phyloP scores from a whole-genome alignment of 2,888 invertebrate species.

The Hoplodrina ambigua region DNA sequence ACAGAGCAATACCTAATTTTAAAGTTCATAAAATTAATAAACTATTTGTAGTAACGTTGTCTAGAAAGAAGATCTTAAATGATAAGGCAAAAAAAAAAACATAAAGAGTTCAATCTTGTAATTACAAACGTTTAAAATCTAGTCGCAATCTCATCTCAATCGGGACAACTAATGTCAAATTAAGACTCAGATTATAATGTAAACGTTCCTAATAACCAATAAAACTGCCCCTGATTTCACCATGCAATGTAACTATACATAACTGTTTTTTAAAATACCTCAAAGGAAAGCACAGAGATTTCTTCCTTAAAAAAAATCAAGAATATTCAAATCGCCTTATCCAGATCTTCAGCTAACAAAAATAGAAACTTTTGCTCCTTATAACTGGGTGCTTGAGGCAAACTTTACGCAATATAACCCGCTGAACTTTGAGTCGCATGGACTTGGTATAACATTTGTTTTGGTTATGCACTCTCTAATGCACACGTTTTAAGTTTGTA shows the following conservation, averaged over 20 bases:
- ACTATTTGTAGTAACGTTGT: no score
- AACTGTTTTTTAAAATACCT: background rate
- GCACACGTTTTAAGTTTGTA: slow-evolving; percentile 65
- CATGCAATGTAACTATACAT: background rate
- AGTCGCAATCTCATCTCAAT: no score
- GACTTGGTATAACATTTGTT: slow-evolving; percentile 63
- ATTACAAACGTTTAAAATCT: no score
- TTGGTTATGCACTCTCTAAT: slow-evolving; percentile 66
- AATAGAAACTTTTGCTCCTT: slow-evolving; percentile 47
- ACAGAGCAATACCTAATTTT: slow-evolving; percentile 7
- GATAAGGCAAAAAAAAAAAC: slow-evolving; percentile 1
- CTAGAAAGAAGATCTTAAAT: background rate
- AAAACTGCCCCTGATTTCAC: background rate
- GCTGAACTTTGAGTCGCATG: slow-evolving; percentile 60
- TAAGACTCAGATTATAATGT: no score
- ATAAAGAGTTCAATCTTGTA: no score
- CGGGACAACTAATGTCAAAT: no score
- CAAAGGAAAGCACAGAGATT: background rate
- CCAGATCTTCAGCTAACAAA: slow-evolving; percentile 43
- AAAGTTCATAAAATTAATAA: slow-evolving; percentile 2
- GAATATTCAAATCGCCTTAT: slow-evolving; percentile 41
- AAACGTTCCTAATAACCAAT: no score
- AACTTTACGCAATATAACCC: slow-evolving; percentile 62
- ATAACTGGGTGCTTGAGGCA: slow-evolving; percentile 43
- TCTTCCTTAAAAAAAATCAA: slow-evolving; percentile 32